Evolutionary conservation across 2,797 vertebrate genomes (phyloP).

Genomic region (Anguilla pacifica): DNA sequence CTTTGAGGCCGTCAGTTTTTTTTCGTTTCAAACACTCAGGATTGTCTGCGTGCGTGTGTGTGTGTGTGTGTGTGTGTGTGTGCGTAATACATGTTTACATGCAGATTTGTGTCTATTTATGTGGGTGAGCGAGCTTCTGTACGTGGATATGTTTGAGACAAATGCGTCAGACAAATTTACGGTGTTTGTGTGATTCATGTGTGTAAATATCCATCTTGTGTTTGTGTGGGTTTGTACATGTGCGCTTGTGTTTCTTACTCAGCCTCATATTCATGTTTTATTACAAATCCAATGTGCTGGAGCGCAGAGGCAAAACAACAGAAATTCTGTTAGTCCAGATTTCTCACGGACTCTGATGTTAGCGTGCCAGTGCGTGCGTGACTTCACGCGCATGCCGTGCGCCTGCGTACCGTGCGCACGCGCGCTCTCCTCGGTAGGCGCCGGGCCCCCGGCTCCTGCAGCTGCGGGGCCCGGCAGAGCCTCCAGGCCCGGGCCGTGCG

Average conservation of each 20-base stretch:
- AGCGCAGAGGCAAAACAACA: too few relatives aligned
- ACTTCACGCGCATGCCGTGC: neutral
- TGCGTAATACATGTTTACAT: neutral
- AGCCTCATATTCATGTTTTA: too few relatives aligned
- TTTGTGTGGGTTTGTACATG: slow-evolving; percentile 4
- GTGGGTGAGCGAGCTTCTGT: neutral
- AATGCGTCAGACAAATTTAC: neutral
- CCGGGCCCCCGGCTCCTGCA: slow-evolving; percentile 56
- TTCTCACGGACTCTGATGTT: too few relatives aligned
- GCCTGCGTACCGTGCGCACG: slow-evolving; percentile 32
- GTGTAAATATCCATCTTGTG: neutral
- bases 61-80: neutral
- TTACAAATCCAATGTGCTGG: too few relatives aligned
- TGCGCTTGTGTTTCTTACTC: too few relatives aligned
- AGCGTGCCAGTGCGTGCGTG: neutral
- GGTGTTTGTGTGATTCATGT: neutral
- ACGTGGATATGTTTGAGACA: neutral
- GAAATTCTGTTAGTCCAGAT: too few relatives aligned
- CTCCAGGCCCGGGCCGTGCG: slow-evolving; percentile 37
- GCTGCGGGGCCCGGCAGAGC: slow-evolving; percentile 54
- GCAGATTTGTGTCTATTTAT: neutral
- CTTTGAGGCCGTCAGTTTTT: slow-evolving; percentile 28
- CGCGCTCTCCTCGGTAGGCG: slow-evolving; percentile 42
- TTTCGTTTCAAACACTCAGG: slow-evolving; percentile 9
- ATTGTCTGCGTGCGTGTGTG: slow-evolving; percentile 37